These are phyloP conservation scores for Campoplex nolae DNA, from an alignment of 2,888 invertebrate species.

Conservation along the genomic window DNA sequence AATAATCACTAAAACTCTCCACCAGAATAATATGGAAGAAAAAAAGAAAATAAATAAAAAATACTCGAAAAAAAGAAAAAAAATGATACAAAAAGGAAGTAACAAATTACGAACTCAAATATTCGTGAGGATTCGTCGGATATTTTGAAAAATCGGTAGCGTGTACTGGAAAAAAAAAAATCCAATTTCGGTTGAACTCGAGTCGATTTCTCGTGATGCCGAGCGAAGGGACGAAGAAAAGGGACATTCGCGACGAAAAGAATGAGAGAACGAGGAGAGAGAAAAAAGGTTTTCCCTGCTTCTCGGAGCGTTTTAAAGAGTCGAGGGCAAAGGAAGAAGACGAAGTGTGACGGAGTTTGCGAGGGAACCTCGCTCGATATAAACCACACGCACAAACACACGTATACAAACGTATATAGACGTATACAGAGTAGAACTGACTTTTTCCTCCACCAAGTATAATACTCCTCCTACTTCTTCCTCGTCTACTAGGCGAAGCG, in stretches of 20 bases:
- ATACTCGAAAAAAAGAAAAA: neutral
- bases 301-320: constrained; percentile 28
- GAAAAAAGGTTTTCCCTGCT: neutral
- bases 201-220: neutral
- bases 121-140: neutral
- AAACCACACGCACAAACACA: constrained; percentile 18
- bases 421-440: neutral
- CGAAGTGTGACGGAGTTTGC: constrained; percentile 57
- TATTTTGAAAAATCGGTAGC: neutral
- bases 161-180: neutral
- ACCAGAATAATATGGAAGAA: no score
- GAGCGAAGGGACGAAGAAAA: neutral
- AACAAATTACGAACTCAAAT: neutral
- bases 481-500: constrained; percentile 36
- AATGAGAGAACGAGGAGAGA: constrained; percentile 1
- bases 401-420: neutral
- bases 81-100: neutral
- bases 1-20: neutral
- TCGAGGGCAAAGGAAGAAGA: constrained; percentile 63
- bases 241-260: neutral
- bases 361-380: constrained; percentile 61
- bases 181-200: neutral
- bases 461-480: constrained; percentile 21
- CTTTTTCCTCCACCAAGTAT: constrained; percentile 28
- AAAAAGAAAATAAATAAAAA: no score